These are phyloP conservation scores for Trogon surrucura DNA, from an alignment of 2,113 vertebrate species.

Conservation along the genomic window DNA sequence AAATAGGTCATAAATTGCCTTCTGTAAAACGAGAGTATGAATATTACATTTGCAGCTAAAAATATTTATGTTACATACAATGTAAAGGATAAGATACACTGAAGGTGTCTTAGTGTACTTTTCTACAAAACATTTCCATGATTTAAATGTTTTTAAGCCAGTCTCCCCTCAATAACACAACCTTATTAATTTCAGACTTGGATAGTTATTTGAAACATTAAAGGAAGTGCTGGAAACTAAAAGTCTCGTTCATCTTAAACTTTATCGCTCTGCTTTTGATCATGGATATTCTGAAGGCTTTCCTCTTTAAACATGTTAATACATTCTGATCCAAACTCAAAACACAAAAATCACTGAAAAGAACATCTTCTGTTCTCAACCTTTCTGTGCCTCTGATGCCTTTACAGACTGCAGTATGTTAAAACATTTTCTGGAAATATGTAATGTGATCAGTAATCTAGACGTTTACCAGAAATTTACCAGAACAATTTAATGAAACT, in stretches of 20 bases:
- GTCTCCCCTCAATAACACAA: not conserved
- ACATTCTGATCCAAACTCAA: not conserved
- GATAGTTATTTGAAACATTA: not conserved
- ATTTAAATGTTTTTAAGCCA: not conserved
- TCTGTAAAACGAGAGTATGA: not conserved
- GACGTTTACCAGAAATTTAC: not conserved
- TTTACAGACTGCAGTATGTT: not conserved
- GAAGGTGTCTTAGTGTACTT: not conserved
- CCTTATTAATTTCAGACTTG: not conserved
- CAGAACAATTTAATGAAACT: not conserved
- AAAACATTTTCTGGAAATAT: not conserved
- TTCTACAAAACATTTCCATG: not conserved
- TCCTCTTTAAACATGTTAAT: not conserved
- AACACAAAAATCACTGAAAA: not conserved
- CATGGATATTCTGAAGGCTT: not conserved
- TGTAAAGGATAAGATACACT: not conserved
- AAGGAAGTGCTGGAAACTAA: not conserved
- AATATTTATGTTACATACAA: not conserved
- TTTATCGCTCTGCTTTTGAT: not conserved
- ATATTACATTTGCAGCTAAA: not conserved
- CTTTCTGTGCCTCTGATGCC: not conserved
- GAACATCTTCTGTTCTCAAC: not conserved
- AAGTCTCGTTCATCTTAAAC: not conserved
- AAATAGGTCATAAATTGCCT: not conserved
- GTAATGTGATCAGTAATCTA: not conserved